These are phyloP conservation scores for Microcebus murinus DNA, from an alignment of 2,113 vertebrate species.

Conservation along the genomic window DNA sequence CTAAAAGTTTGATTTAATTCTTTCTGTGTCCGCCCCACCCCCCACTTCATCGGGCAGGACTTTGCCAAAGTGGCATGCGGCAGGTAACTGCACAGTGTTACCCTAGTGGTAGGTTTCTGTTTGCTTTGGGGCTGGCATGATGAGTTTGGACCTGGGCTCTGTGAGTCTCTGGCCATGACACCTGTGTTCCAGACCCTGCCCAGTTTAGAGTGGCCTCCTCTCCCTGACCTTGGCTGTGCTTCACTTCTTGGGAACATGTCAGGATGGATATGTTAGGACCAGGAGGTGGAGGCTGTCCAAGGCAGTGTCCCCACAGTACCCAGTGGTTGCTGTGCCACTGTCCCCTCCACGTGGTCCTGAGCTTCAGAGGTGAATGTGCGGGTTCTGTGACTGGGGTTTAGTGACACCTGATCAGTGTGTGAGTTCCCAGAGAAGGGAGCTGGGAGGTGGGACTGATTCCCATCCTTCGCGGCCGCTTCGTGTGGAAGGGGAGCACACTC, in stretches of 20 bases:
- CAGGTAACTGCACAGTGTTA: no score
- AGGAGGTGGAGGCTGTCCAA: neutral
- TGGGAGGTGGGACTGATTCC: no score
- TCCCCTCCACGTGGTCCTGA: neutral
- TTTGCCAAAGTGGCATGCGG: neutral
- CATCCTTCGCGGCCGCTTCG: no score
- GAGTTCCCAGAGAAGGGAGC: neutral
- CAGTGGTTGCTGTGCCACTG: neutral
- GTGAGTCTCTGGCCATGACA: neutral
- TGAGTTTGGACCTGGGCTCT: neutral
- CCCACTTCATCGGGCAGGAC: neutral
- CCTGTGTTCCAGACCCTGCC: neutral
- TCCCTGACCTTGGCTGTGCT: neutral
- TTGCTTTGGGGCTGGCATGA: no score
- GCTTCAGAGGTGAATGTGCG: neutral
- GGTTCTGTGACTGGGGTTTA: neutral
- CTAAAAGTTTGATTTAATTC: neutral
- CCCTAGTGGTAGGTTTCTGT: neutral
- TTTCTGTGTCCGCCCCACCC: neutral
- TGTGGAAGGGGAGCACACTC: fast-evolving
- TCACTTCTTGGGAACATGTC: neutral
- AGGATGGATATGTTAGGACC: neutral
- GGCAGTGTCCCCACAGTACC: neutral
- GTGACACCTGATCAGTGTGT: fast-evolving
- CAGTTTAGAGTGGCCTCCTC: neutral